phyloP scores from a whole-genome alignment of 1,140 invertebrate genomes.

The Penaeus japonicus region DNA sequence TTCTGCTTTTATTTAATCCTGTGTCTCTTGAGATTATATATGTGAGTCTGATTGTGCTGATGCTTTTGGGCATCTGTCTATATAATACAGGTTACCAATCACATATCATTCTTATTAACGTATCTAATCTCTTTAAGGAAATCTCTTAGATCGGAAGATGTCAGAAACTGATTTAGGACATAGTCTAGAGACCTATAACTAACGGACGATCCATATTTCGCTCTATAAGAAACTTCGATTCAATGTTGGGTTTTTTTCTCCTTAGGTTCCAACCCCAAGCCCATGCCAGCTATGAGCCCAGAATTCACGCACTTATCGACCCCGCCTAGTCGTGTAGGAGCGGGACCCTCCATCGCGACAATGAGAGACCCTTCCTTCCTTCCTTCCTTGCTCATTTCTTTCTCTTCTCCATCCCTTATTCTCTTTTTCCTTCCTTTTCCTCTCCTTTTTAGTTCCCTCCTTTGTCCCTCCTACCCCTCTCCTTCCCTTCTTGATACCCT shows the following conservation, averaged over 20 bases:
- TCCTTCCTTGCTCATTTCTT: neutral
- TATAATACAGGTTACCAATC: too few species aligned
- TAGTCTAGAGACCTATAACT: neutral
- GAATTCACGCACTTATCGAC: too few species aligned
- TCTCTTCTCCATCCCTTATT: neutral
- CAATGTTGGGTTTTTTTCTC: neutral
- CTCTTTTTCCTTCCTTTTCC: neutral
- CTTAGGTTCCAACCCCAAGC: slow-evolving; percentile 35
- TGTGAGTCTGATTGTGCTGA: too few species aligned
- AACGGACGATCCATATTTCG: slow-evolving; percentile 11
- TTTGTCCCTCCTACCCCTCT: too few species aligned
- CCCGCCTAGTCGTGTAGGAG: neutral
- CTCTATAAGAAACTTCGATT: neutral
- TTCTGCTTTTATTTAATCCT: too few species aligned
- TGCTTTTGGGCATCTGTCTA: too few species aligned
- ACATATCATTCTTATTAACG: too few species aligned
- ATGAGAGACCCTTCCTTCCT: neutral
- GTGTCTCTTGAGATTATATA: too few species aligned
- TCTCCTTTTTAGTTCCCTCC: too few species aligned
- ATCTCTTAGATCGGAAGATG: too few species aligned
- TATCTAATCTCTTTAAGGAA: too few species aligned
- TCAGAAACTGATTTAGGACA: neutral
- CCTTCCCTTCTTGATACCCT: too few species aligned
- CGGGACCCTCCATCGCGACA: neutral
- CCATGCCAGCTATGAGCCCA: slow-evolving; percentile 36